Evolutionary conservation across 2,113 vertebrate genomes (phyloP), one percentile per base, ranked within the genome.

Genomic region (Coryphaenoides rupestris): DNA sequence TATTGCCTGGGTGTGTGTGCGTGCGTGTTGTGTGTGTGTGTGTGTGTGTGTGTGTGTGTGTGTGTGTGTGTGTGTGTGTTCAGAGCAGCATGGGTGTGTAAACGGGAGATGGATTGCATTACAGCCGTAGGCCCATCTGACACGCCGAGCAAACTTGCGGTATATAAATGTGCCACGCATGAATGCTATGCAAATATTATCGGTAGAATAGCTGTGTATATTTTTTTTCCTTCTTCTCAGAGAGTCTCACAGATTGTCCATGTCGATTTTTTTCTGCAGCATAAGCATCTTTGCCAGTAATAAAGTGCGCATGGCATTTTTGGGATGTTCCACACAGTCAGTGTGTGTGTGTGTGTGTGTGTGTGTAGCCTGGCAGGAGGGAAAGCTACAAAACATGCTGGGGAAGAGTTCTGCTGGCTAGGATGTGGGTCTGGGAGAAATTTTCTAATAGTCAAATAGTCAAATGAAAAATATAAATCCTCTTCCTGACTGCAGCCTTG

Each of bases 281-380:
- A 55, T 40, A 69, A 58, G 67, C 63, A 47, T 40, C 60, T 55
- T 66, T 70, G 65, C 61, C 70, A 73, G 17, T 23, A 68, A 72
- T 58, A 77, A 69, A 60, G 4, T 69, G 54, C 9, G 69, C 17
- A 46, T 21, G 46, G 64, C n/a, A 24, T 19, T 17, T 22, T 26
- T 47, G 46, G 21, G 55, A 78, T 68, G 17, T 40, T 24, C 71
- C 10, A 22, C 70, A 23, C 73, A 65, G 57, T 23, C 62, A 62
- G 47, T 62, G 3, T 73, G 66, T 72, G 66, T 65, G n/a, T n/a
- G n/a, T n/a, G n/a, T n/a, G n/a, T n/a, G n/a, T n/a, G n/a, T n/a
- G n/a, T 73, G 66, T 72, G 66, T 65, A 74, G 54, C 65, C 65
- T 77, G 76, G 69, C 74, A 68, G 58, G 60, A 68, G 59, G 40